Conservation (phyloP, 2,888 invertebrate species). For the Desoria tigrina region DNA sequence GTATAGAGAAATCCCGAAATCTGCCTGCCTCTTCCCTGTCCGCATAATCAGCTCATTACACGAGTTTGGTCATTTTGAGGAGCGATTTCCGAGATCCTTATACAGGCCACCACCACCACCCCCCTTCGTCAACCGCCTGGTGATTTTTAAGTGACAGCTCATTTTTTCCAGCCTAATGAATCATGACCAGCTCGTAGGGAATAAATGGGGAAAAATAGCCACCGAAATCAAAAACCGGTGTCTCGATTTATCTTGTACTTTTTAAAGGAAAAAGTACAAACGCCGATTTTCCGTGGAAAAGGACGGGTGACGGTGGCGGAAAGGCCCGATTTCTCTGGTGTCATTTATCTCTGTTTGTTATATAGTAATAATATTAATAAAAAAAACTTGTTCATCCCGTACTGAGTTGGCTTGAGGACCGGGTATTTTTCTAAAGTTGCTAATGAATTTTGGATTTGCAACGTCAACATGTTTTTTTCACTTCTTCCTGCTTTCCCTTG, state of each 20-base stretch:
- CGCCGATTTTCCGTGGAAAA: too few relatives aligned
- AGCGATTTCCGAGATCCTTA: too few relatives aligned
- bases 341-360: conserved; percentile 9
- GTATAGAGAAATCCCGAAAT: background rate
- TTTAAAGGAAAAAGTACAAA: too few relatives aligned
- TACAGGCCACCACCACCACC: too few relatives aligned
- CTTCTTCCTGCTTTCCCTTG: too few relatives aligned
- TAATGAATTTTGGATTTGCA: conserved; percentile 8
- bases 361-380: background rate
- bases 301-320: conserved; percentile 4
- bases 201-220: too few relatives aligned
- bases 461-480: conserved; percentile 3
- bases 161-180: conserved; percentile 45
- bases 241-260: too few relatives aligned
- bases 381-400: background rate
- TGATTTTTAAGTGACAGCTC: conserved; percentile 42
- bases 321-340: conserved; percentile 1
- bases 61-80: conserved; percentile 41
- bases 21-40: conserved; percentile 17
- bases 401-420: background rate
- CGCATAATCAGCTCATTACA: conserved; percentile 48
- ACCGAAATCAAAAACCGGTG: too few relatives aligned
- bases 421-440: background rate
- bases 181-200: conserved; percentile 28
- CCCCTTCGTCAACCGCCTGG: conserved; percentile 5